Evolutionary conservation across 2,797 vertebrate species (phyloP).

Genomic region (Macrochelys suwanniensis): DNA sequence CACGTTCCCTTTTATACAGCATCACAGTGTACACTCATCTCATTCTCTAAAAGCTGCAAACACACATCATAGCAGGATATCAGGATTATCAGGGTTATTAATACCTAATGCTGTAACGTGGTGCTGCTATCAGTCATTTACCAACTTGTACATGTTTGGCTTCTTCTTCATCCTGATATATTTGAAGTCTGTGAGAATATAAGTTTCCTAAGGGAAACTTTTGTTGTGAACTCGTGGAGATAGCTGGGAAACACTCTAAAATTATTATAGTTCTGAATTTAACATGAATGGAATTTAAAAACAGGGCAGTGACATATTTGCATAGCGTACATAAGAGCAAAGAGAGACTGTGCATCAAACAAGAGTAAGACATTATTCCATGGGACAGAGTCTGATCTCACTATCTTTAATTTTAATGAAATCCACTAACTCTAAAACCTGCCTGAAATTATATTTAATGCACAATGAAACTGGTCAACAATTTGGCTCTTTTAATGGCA

Average conservation of each 20-base stretch:
- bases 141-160: background rate
- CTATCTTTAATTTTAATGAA: background rate
- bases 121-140: background rate
- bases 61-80: background rate
- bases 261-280: background rate
- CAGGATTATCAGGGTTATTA: background rate
- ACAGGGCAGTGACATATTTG: fast-evolving
- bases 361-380: background rate
- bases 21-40: background rate
- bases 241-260: background rate
- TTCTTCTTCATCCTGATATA: background rate
- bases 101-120: background rate
- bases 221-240: background rate
- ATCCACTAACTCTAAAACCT: background rate
- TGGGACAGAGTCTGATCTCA: background rate
- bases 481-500: conserved; percentile 9
- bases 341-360: background rate
- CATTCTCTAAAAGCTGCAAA: background rate
- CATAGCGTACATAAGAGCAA: fast-evolving
- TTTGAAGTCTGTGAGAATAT: background rate
- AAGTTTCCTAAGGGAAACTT: background rate
- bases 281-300: background rate
- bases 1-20: background rate
- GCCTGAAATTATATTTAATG: conserved; percentile 16
- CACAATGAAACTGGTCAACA: background rate